A percentile compares a stretch with the other conserved stretches of the same genome.
phyloP scores from a whole-genome alignment of 2,113 vertebrate genomes.

The Aptenodytes forsteri region DNA sequence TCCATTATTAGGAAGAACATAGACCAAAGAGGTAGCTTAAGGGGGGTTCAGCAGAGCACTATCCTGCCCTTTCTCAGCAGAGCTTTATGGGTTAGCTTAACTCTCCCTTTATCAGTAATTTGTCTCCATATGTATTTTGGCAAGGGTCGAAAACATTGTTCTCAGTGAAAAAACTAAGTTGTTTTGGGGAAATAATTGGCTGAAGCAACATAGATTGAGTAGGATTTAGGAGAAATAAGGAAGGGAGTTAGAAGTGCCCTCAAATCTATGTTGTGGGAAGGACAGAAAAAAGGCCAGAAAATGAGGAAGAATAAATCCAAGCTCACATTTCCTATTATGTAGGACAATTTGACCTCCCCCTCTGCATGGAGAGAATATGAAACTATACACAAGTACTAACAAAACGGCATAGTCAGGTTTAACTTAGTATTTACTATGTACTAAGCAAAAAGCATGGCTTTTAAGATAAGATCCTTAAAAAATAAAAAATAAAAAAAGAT shows the following conservation, averaged over 20 bases:
- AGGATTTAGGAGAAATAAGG: background rate
- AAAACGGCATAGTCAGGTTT: background rate
- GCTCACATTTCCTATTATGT: background rate
- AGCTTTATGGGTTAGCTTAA: background rate
- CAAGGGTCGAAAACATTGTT: background rate
- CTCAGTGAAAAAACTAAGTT: background rate
- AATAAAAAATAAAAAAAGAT: background rate
- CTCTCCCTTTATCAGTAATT: background rate
- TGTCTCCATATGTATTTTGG: background rate
- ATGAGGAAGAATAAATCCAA: background rate
- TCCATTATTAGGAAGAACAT: background rate
- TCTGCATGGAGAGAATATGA: background rate
- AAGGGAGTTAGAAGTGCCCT: background rate
- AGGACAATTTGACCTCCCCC: background rate
- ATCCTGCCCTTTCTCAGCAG: background rate
- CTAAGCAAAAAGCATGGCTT: constrained; percentile 20
- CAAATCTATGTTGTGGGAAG: background rate
- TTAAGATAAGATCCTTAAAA: constrained; percentile 13
- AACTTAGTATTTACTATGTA: background rate
- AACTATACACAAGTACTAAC: background rate
- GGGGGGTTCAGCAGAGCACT: background rate
- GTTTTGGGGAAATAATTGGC: background rate
- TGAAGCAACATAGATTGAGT: background rate
- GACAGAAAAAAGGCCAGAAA: background rate
- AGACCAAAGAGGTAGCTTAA: background rate